A percentile compares a stretch with the other conserved stretches of the same genome.
Conservation (phyloP, 23 tunicate genomes). For the Halocynthia aurantium region DNA sequence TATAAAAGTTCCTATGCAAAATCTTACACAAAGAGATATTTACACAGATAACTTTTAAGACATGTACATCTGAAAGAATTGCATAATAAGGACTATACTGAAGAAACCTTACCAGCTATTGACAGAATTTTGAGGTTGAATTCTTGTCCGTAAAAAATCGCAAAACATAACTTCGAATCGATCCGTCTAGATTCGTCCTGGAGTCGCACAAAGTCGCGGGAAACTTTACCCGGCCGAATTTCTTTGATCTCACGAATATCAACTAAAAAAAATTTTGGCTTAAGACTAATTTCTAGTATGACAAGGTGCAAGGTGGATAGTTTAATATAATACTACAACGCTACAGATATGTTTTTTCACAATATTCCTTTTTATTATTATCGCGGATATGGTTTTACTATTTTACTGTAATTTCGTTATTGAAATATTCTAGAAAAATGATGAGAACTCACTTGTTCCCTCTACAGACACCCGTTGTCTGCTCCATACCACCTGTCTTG, state of each 20-base stretch:
- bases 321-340: no score
- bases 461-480: constrained; percentile 31
- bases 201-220: constrained; percentile 65
- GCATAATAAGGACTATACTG: background rate
- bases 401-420: no score
- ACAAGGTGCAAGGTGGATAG: no score
- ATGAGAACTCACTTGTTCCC: constrained; percentile 56
- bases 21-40: background rate
- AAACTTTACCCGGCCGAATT: constrained; percentile 72
- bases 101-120: constrained; percentile 43
- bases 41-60: no score
- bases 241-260: constrained; percentile 88
- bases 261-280: constrained; percentile 26
- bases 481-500: constrained; percentile 67
- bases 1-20: no score
- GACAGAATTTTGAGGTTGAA: constrained; percentile 76
- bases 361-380: no score
- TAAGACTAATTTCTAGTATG: background rate
- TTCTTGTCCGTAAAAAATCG: constrained; percentile 85
- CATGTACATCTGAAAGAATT: no score
- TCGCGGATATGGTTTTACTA: no score
- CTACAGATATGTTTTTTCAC: no score
- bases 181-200: constrained; percentile 73
- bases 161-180: constrained; percentile 67
- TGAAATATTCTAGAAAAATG: background rate